Conservation (phyloP, 2,797 vertebrate species). For the Pseudochirops cupreus region DNA sequence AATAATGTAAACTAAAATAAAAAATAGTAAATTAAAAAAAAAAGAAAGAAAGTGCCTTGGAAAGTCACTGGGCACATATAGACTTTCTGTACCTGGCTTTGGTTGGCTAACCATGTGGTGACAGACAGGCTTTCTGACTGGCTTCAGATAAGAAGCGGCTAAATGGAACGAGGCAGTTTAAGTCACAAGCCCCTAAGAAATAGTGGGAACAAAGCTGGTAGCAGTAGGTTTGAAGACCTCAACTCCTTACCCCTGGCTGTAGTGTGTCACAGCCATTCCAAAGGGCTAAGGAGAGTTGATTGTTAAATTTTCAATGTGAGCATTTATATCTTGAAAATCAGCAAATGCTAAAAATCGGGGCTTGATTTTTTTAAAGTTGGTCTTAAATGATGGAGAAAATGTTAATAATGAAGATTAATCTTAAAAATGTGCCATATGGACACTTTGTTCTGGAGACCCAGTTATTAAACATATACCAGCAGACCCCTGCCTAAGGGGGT, state of each 20-base stretch:
- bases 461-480: neutral
- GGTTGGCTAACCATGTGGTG: neutral
- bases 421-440: neutral
- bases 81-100: neutral
- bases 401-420: neutral
- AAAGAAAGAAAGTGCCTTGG: neutral
- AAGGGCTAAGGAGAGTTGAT: neutral
- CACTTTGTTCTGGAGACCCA: neutral
- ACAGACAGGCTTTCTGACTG: neutral
- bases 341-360: neutral
- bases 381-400: neutral
- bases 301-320: neutral
- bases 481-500: neutral
- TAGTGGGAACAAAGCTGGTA: neutral
- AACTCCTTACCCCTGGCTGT: neutral
- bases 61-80: neutral
- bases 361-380: neutral
- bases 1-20: no score
- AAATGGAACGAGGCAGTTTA: neutral
- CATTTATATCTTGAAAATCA: neutral
- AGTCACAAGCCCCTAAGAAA: neutral
- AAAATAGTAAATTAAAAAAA: no score
- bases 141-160: neutral
- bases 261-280: neutral
- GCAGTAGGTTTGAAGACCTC: neutral